A percentile compares a stretch with the other conserved stretches of the same genome.
These are phyloP conservation scores for Coryphaenoides rupestris DNA, from an alignment of 2,113 vertebrate genomes.

Conservation along the genomic window DNA sequence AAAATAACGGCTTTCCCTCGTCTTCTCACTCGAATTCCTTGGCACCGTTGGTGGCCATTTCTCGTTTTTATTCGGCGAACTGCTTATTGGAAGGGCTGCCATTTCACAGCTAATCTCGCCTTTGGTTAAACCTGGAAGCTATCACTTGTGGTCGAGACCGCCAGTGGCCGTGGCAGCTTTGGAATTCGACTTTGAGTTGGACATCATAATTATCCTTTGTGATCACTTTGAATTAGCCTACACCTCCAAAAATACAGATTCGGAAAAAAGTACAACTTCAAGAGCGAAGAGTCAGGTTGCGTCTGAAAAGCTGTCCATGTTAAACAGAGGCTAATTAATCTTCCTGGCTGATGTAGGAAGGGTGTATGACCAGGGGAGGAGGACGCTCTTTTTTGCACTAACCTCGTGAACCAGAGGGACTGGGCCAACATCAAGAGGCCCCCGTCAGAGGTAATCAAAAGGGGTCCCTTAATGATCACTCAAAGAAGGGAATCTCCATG, in stretches of 20 bases:
- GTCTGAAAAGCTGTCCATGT: not conserved
- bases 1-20: too few relatives aligned
- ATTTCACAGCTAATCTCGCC: slow-evolving; percentile 3
- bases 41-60: slow-evolving; percentile 3
- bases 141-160: not conserved
- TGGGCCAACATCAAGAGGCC: slow-evolving; percentile 29
- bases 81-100: not conserved
- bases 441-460: slow-evolving; percentile 28
- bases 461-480: too few relatives aligned
- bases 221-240: slow-evolving; percentile 4
- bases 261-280: slow-evolving; percentile 9
- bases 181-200: too few relatives aligned
- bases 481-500: too few relatives aligned
- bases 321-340: slow-evolving; percentile 2
- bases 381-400: slow-evolving; percentile 16
- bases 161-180: not conserved
- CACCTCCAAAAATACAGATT: slow-evolving; percentile 6
- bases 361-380: slow-evolving; percentile 23
- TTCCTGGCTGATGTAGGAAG: not conserved
- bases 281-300: slow-evolving; percentile 17
- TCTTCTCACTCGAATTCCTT: not conserved
- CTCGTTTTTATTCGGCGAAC: not conserved
- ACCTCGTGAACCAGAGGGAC: slow-evolving; percentile 14
- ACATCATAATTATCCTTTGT: slow-evolving; percentile 9
- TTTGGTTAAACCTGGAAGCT: slow-evolving; percentile 2